Evolutionary conservation across 92 coral and sea anemone species (phyloP), one percentile per base, ranked within the genome.

Genomic region (Porites evermanni): DNA sequence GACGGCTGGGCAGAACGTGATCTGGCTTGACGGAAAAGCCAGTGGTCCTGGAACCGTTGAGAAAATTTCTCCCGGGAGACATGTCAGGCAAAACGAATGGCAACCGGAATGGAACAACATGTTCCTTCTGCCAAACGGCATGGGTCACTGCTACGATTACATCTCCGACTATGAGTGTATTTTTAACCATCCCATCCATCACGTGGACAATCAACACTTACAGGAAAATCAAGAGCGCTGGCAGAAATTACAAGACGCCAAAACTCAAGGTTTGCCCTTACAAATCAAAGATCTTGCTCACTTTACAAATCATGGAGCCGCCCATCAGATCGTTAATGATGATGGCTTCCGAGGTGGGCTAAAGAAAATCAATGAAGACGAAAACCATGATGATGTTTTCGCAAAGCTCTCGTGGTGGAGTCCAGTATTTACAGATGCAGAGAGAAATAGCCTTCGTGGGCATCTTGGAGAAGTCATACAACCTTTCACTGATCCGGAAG

Each of bases 381-480:
- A 0, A 21, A 0, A 61, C 18, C 23, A 79, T 5, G 0, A 11
- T 14, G 16, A 56, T 60, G 14, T 82, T 44, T 7, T 13, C 10
- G 87, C 79, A 12, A 20, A 54, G 8, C 61, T 82, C 12, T 82
- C 79, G 3, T 82, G 87, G 87, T 82, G 79, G 87, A 82, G 87
- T 11, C 87, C 87, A 2, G 72, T 6, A 61, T 82, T 82, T 72
- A 1, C 47, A 0, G 47, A 38, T 1, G 63, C 72, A 1, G 63
- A 71, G 4, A 50, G 0, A 47, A 8, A 29, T 0, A 26, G 0
- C 9, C 70, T 82, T 1, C 20, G 79, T 18, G 13, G 47, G 21
- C 47, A 20, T 58, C 59, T 82, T 7, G 70, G 53, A 20, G 21
- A 11, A 29, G 87, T 52, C 13, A 82, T 82, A 72, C 23, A 72